Evolutionary conservation across 2,888 invertebrate species (phyloP), one percentile per base, ranked within the genome.

Genomic region (Xanthorhoe designata): DNA sequence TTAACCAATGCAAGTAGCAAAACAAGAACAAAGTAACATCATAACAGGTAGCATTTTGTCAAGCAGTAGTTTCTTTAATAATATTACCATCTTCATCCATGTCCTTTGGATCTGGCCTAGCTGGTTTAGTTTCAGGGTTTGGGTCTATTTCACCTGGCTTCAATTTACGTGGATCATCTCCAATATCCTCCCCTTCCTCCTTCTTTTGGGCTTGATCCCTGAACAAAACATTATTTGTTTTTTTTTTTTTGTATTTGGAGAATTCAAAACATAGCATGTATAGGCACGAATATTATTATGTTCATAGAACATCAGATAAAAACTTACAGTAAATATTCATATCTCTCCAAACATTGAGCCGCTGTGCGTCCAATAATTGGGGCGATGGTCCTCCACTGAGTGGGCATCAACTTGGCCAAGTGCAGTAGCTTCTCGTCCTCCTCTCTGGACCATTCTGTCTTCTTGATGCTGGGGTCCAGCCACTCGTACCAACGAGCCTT

Each of bases 71-170:
- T 24, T 24, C 24, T 24, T 24, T 24, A 19, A 52, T 13, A 55
- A 18, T 71, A 75, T 78, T 89, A 97, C 98, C 99, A 95, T 99
- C 99, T 95, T 99, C 99, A 90, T 99, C 99, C 99, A 99, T 99
- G 84, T 99, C 99, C 80, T 99, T 98, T 1, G 99, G 99, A 93
- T 99, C 99, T 0, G 99, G 99, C 58, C 99, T 94, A 0, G 99
- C 99, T 2, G 99, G 99, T 89, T 99, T 99, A 0, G 99, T 99
- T 92, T 99, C 99, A 9, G 99, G 99, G 91, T 99, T 99, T 0
- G 99, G 99, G 92, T 99, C 99, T 81, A 99, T 99, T 94, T 99
- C 99, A 29, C 99, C 99, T 0, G 99, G 99, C 85, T 99, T 99
- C 50, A 99, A 94, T 86, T 99, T 99, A 42, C 99, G 95, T 0